Base-by-base conservation (phyloP, 2,113 vertebrate species). In the Perca flavescens region DNA sequence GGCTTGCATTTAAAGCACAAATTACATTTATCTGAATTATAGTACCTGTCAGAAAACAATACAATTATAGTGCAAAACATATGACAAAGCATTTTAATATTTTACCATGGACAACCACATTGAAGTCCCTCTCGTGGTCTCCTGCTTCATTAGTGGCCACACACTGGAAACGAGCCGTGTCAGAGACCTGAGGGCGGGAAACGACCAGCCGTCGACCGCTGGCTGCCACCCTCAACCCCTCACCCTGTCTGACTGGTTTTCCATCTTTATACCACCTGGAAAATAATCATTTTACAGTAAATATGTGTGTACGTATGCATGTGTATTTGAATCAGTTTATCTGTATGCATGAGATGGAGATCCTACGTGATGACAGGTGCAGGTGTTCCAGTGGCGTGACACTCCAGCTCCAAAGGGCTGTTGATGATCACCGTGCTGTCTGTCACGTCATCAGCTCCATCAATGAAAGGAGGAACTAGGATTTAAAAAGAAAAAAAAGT, bases 211-310 rank as follows among this genome's bases (percentile, higher is more conserved):
- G 97, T 17, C 90, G 96, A 19, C 97, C 97, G 2, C 93, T 96
- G 56, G 95, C 65, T 19, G 95, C 88, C 57, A 98, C 79, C 54
- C 95, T 94, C 73, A 95, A 88, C 62, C 96, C 96, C 66, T 93
- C 92, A 2, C 93, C 93, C 57, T 95, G 94, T 78, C 94, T 93
- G 54, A 97, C 68, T 6, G 94, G 92, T 31, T 96, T 95, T 8
- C 96, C 96, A 52, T 97, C 95, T 88, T 99, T 99, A 46, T 97
- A 92, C 98, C 98, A 99, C 83, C 98, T 99, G 83, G 54, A 61
- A 90, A 75, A 50, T 4, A 58, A 36, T 0, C 0, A 12, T 12
- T 63, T 68, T 14, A 66, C 36, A 31, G 47, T 50, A 17, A 66
- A 57, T 22, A 22, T 54, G 0, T 47, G 25, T 72, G 3, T 22